Base-by-base conservation (phyloP, 2,888 invertebrate genomes). In the Drosophila crucigera region DNA sequence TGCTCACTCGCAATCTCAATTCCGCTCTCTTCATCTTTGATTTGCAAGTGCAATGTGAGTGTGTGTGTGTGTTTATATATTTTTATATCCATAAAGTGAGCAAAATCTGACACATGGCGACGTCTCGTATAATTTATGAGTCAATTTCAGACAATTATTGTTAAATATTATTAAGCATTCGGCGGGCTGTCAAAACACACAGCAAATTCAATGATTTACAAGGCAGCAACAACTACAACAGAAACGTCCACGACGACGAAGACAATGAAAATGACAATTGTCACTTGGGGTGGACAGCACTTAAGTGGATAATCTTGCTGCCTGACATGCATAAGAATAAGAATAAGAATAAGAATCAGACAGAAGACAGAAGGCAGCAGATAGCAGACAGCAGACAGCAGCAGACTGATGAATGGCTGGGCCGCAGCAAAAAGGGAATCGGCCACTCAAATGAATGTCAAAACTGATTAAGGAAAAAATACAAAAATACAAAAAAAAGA, bases 131-230 rank as follows among this genome's bases (percentile, higher is more conserved):
- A 92, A 92, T 91, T 91, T 91, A 92, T 92, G 91, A 89, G 89
- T 89, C 91, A 91, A 91, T 91, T 91, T 92, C 90, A 92, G 83
- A 90, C 91, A 91, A 91, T 91, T 90, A 89, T 92, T 91, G 90
- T 91, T 91, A 90, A 92, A 92, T 91, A 91, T 92, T 91, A 92
- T 91, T 91, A 83, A 91, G 91, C 91, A 91, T 90, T 91, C 91
- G 90, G 80, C 87, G 84, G 80, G 78, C 91, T 92, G 91, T 91
- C 91, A 92, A 88, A 91, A 91, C 92, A 91, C 78, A 76, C 73
- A 77, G 76, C 80, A 70, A 73, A 74, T 74, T 79, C 80, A 82
- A 90, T 91, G 91, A 91, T 91, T 91, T 91, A 90, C 91, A 85
- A 85, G 68, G 77, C 76, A 60, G 47, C 73, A 56, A 56, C 61